Conservation (phyloP, 1,140 invertebrate genomes). For the Drosophila tristis region DNA sequence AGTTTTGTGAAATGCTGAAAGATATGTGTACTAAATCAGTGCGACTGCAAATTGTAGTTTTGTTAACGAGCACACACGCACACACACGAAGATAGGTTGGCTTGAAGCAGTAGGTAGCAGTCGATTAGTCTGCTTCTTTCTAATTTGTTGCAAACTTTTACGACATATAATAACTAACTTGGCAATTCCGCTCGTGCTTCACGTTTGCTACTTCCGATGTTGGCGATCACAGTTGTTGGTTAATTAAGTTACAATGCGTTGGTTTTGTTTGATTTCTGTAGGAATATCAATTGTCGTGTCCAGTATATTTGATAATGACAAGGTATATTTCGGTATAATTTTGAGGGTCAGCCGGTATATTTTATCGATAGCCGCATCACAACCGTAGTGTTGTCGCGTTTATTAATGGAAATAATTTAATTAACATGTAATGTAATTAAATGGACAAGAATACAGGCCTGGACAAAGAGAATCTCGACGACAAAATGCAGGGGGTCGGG, state of each 20-base stretch:
- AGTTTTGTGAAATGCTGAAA: slow-evolving; percentile 10
- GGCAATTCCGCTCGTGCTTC: slow-evolving; percentile 66
- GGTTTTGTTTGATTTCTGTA: slow-evolving; percentile 71
- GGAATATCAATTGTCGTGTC: neutral
- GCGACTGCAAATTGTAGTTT: slow-evolving; percentile 9
- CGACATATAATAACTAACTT: slow-evolving; percentile 63
- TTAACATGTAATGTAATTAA: no score
- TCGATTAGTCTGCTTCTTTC: slow-evolving; percentile 52
- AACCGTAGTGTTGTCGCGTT: no score
- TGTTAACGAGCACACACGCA: slow-evolving; percentile 34
- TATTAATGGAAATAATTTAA: no score
- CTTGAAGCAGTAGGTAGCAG: slow-evolving; percentile 4
- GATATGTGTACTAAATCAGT: slow-evolving; percentile 6
- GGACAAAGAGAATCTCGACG: no score
- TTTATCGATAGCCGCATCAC: no score
- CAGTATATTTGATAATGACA: no score
- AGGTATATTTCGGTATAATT: no score
- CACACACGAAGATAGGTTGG: slow-evolving; percentile 49
- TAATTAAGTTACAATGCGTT: slow-evolving; percentile 77
- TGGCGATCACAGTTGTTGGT: slow-evolving; percentile 78
- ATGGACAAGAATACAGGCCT: no score
- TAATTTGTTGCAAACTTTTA: slow-evolving; percentile 75
- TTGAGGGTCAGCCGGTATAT: no score
- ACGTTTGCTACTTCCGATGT: slow-evolving; percentile 65
- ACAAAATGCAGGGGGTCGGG: no score